Evolutionary conservation across 2,113 vertebrate genomes (phyloP).

Genomic region (Xiphophorus hellerii): DNA sequence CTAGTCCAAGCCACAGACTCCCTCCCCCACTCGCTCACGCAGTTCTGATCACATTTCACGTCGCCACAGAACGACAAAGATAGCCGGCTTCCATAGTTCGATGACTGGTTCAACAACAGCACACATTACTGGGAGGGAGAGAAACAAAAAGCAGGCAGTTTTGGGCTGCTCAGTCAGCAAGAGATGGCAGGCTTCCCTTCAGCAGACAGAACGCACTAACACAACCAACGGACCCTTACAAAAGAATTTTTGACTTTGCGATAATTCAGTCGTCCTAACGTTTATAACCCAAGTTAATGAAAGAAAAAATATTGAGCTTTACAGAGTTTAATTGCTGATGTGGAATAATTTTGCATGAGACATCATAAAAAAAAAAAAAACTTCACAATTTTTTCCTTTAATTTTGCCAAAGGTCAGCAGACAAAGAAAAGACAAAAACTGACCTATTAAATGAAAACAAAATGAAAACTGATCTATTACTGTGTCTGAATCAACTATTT

Average conservation of each 20-base stretch:
- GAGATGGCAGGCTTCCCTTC: conserved; percentile 68
- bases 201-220: conserved; percentile 58
- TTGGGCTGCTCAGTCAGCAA: conserved; percentile 78
- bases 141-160: conserved; percentile 78
- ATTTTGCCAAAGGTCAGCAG: neutral
- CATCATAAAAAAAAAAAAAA: neutral
- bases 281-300: conserved; percentile 1
- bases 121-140: conserved; percentile 62
- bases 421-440: neutral
- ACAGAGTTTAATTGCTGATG: neutral
- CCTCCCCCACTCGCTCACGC: conserved; percentile 60
- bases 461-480: too few species aligned
- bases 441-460: too few species aligned
- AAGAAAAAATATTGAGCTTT: neutral
- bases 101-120: conserved; percentile 63
- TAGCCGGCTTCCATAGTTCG: conserved; percentile 69
- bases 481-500: too few species aligned
- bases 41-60: conserved; percentile 78
- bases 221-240: conserved; percentile 61
- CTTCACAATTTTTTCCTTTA: neutral
- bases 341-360: neutral
- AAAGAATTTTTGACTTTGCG: conserved; percentile 61
- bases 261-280: conserved; percentile 17
- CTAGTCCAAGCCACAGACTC: conserved; percentile 40
- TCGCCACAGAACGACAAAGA: conserved; percentile 76